phyloP scores from a whole-genome alignment of 2,113 vertebrate genomes.

The Eubucco bourcierii region DNA sequence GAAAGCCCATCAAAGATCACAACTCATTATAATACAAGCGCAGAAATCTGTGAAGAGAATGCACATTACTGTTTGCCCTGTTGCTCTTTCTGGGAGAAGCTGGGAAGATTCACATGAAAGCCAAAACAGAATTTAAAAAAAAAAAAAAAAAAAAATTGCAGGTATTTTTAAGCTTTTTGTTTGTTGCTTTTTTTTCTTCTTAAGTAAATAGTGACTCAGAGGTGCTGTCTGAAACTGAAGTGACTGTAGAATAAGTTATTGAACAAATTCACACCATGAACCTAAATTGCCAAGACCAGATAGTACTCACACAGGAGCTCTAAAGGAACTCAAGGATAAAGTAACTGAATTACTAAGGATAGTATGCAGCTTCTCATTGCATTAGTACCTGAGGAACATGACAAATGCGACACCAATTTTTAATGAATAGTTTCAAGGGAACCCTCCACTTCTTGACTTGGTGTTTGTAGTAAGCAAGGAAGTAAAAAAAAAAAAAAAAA shows the following conservation, averaged over 20 bases:
- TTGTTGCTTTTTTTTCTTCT: neutral
- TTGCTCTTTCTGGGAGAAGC: neutral
- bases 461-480: neutral
- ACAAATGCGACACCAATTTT: neutral
- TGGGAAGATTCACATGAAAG: neutral
- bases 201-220: neutral
- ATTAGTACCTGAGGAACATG: neutral
- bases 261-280: slow-evolving; percentile 25
- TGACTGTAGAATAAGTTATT: neutral
- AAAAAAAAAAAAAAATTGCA: neutral
- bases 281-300: slow-evolving; percentile 44
- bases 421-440: neutral
- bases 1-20: neutral
- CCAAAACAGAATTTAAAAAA: neutral
- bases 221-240: neutral
- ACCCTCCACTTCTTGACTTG: neutral
- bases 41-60: neutral
- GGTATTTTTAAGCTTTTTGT: neutral
- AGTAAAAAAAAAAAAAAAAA: neutral
- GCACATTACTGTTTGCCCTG: neutral
- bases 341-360: slow-evolving; percentile 11
- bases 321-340: slow-evolving; percentile 37
- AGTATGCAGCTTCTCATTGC: neutral
- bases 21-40: neutral
- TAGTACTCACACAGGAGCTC: slow-evolving; percentile 40